Base-by-base conservation (phyloP, 2,797 vertebrate genomes). In the Sparus aurata region DNA sequence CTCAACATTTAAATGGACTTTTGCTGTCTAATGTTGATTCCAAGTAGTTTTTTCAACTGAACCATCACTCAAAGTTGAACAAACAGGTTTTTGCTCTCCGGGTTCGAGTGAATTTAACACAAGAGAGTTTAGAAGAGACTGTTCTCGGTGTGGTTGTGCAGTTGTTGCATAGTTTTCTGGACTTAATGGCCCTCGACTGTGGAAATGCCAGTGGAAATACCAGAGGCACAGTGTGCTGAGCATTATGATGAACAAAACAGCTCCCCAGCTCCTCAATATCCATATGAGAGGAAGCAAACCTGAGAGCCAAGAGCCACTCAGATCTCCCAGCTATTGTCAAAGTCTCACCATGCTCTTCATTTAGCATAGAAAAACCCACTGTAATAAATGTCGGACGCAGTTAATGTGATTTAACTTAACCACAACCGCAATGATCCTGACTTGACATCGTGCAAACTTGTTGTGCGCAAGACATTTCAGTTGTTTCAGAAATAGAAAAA, bases 231-330 rank as follows among this genome's bases (percentile, higher is more conserved):
- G 77, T 17, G 25, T 66, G 59, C 43, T 6, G 27, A 82, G 79
- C 61, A 60, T 62, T 69, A 58, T 85, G 73, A 88, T 90, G 81
- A 83, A 75, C 22, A 87, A 81, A 82, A 69, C 80, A 80, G 73
- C 68, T 79, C 60, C 65, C 17, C 69, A 75, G 68, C 70, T 66
- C 43, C 54, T 84, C 62, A 58, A 80, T 47, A 72, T 76, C 53
- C 46, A 80, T 47, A 60, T 46, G 47, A 58, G 46, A 70, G 30
- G 55, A 67, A 61, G 16, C 27, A 53, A 20, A 78, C 55, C 27
- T 68, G 45, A 72, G 69, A 62, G 71, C 49, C 12, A 34, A 52
- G 22, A 53, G 41, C 34, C 76, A 15, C 57, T 15, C 34, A 54
- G 8, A 75, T 71, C 23, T 60, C 60, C 50, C 52, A 77, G 52